These are phyloP conservation scores for Drosophila planitibia DNA, from an alignment of 2,888 invertebrate species.

Conservation along the genomic window DNA sequence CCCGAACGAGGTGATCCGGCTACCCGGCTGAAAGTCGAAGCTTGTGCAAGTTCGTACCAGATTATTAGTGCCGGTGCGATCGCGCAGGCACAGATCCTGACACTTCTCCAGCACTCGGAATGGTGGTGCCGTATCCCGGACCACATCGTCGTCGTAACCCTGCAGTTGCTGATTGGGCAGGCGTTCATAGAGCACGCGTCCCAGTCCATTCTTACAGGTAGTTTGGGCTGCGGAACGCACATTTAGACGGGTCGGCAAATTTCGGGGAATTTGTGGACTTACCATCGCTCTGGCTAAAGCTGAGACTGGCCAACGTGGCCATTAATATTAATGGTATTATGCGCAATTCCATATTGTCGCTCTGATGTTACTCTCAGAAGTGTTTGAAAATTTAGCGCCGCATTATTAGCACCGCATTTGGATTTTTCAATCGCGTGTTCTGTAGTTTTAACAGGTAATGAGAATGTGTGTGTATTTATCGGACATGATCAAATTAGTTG, in stretches of 20 bases:
- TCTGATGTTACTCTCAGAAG: constrained; percentile 9
- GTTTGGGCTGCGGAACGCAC: constrained; percentile 88
- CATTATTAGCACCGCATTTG: constrained; percentile 53
- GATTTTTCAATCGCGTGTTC: constrained; percentile 53
- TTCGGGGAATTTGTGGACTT: constrained; percentile 33
- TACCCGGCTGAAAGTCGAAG: constrained; percentile 96
- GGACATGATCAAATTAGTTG: constrained; percentile 63
- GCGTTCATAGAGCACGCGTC: constrained; percentile 94
- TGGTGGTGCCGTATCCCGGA: constrained; percentile 93
- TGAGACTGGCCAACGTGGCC: constrained; percentile 61
- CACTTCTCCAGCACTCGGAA: constrained; percentile 95
- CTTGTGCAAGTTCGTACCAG: constrained; percentile 94
- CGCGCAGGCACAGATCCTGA: constrained; percentile 93
- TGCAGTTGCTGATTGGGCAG: constrained; percentile 95
- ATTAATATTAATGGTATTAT: constrained; percentile 54
- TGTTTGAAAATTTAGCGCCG: constrained; percentile 32
- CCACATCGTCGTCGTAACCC: constrained; percentile 95
- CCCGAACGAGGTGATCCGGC: constrained; percentile 92
- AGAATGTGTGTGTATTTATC: constrained; percentile 37
- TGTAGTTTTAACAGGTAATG: constrained; percentile 14
- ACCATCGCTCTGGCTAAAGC: constrained; percentile 70
- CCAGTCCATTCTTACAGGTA: constrained; percentile 95
- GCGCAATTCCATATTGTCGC: constrained; percentile 52
- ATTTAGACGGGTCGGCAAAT: background rate
- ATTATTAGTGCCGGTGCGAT: constrained; percentile 91